Conservation (phyloP, 2,113 vertebrate genomes). For the Pao palembangensis region DNA sequence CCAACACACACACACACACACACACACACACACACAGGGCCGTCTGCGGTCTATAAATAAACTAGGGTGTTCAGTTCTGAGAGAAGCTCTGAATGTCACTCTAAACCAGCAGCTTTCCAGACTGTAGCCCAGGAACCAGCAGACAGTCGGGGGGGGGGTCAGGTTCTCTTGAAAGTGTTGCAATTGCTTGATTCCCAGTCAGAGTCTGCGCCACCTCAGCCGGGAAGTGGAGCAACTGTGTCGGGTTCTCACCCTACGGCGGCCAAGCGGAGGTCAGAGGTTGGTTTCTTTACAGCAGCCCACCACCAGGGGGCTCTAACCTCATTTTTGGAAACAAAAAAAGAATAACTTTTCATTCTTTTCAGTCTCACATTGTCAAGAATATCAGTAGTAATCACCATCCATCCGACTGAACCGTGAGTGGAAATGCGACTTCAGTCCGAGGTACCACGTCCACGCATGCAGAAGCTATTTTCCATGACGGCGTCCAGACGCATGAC, state of each 20-base stretch:
- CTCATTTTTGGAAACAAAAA: no score
- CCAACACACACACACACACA: slow-evolving; percentile 18
- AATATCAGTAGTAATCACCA: no score
- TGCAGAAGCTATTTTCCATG: slow-evolving; percentile 47
- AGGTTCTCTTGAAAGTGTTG: no score
- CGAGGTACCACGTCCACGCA: slow-evolving; percentile 32
- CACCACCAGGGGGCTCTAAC: neutral
- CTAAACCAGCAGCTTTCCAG: slow-evolving; percentile 32
- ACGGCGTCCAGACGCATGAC: slow-evolving; percentile 29
- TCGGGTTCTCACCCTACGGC: no score
- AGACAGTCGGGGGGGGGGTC: neutral
- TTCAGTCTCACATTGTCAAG: no score
- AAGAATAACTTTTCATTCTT: no score
- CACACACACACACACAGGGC: slow-evolving; percentile 23
- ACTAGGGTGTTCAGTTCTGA: slow-evolving; percentile 53
- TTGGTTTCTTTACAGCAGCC: neutral
- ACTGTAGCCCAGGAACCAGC: neutral
- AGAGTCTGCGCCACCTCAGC: no score
- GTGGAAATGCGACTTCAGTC: no score
- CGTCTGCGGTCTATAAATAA: slow-evolving; percentile 73
- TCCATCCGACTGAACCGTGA: no score
- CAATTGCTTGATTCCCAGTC: no score
- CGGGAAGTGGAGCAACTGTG: no score
- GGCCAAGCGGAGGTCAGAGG: neutral
- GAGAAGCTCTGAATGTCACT: slow-evolving; percentile 35